A percentile compares a stretch with the other conserved stretches of the same genome.
Evolutionary conservation across 2,113 vertebrate species (phyloP).

Genomic region (Litocranius walleri): DNA sequence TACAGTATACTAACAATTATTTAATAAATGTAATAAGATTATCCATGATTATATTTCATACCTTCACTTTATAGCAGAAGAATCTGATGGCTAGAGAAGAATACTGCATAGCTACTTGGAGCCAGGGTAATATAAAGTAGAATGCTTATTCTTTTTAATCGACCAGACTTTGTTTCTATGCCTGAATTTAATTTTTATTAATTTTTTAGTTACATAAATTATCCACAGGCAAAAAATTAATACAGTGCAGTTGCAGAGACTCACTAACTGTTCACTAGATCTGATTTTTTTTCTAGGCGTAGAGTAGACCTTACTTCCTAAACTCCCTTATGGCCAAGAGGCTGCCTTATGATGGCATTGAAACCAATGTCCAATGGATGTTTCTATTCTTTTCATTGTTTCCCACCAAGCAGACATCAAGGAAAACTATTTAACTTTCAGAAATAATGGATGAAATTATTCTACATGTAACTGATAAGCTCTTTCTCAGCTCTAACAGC

Average conservation of each 20-base stretch:
- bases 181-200: neutral
- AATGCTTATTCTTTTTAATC: neutral
- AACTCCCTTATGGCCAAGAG: fast-evolving
- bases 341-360: neutral
- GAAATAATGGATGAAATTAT: neutral
- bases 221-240: neutral
- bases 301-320: neutral
- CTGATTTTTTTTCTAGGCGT: neutral
- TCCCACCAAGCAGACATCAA: neutral
- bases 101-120: neutral
- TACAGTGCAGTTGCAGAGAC: neutral
- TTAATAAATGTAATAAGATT: conserved; percentile 51
- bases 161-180: neutral
- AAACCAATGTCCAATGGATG: neutral
- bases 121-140: neutral
- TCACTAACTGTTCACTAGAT: neutral
- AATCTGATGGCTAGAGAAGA: neutral
- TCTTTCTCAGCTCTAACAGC: neutral
- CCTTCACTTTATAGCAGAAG: neutral
- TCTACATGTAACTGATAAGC: neutral
- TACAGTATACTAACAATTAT: conserved; percentile 41
- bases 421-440: neutral
- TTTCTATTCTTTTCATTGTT: neutral
- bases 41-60: neutral
- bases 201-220: neutral